A percentile compares a stretch with the other conserved stretches of the same genome.
These are phyloP conservation scores for Pardalotus punctatus DNA, from an alignment of 2,113 vertebrate species.

Conservation along the genomic window DNA sequence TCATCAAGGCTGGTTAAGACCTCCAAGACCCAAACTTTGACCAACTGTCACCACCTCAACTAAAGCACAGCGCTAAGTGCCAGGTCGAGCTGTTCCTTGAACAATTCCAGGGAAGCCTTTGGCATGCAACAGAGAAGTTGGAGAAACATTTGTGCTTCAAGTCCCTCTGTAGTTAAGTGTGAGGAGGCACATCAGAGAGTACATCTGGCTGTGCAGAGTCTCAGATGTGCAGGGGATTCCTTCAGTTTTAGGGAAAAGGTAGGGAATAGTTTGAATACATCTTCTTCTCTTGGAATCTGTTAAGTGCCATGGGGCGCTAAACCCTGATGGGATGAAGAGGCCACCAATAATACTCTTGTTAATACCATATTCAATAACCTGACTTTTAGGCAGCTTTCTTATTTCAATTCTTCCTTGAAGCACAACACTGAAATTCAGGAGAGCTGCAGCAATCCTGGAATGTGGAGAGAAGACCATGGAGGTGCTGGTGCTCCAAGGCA, in stretches of 20 bases:
- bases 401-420: background rate
- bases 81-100: background rate
- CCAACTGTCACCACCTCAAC: background rate
- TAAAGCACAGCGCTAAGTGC: background rate
- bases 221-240: background rate
- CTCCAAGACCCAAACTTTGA: background rate
- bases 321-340: background rate
- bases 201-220: background rate
- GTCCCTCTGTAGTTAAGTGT: background rate
- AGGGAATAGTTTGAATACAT: background rate
- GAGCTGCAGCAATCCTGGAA: background rate
- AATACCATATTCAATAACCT: background rate
- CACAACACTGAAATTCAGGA: background rate
- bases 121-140: background rate
- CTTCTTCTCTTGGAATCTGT: background rate
- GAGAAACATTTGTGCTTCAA: background rate
- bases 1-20: background rate
- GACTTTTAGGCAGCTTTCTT: background rate
- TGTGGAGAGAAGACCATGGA: background rate
- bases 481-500: background rate
- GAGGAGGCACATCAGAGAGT: background rate
- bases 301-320: background rate
- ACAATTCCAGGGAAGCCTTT: background rate
- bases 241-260: background rate
- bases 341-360: background rate